phyloP scores from a whole-genome alignment of 2,113 vertebrate genomes.

The Pycnonotus jocosus region DNA sequence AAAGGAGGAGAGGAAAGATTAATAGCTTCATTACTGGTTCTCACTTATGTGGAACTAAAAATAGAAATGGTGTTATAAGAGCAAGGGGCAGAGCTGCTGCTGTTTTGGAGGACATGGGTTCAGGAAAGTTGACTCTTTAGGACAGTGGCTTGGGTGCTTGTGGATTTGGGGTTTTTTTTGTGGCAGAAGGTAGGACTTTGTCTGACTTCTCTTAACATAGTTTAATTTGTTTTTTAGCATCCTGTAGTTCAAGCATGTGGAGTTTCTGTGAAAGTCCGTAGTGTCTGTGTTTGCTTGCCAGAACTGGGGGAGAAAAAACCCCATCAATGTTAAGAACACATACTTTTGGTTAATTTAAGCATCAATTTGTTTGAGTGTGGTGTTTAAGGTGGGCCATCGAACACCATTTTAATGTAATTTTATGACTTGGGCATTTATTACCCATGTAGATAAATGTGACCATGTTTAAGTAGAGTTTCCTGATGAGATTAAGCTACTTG shows the following conservation, averaged over 20 bases:
- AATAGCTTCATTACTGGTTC: neutral
- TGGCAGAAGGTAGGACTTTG: neutral
- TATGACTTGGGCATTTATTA: neutral
- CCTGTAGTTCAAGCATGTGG: fast-evolving
- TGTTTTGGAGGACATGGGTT: neutral
- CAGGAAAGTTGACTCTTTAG: neutral
- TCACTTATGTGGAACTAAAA: neutral
- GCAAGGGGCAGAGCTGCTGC: neutral
- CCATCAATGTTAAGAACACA: neutral
- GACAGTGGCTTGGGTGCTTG: neutral
- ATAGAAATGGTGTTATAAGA: neutral
- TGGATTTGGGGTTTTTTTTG: neutral
- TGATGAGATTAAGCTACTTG: neutral
- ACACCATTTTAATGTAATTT: neutral
- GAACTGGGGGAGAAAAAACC: neutral
- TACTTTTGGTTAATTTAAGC: neutral
- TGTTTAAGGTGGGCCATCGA: neutral
- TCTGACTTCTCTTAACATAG: neutral
- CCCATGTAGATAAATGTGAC: neutral
- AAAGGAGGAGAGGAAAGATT: neutral
- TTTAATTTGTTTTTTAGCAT: neutral
- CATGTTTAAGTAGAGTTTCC: neutral
- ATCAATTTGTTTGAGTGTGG: neutral
- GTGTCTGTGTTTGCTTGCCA: neutral
- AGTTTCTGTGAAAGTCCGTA: neutral